phyloP scores from a whole-genome alignment of 1,140 invertebrate genomes.

The Chrysoperla carnea region DNA sequence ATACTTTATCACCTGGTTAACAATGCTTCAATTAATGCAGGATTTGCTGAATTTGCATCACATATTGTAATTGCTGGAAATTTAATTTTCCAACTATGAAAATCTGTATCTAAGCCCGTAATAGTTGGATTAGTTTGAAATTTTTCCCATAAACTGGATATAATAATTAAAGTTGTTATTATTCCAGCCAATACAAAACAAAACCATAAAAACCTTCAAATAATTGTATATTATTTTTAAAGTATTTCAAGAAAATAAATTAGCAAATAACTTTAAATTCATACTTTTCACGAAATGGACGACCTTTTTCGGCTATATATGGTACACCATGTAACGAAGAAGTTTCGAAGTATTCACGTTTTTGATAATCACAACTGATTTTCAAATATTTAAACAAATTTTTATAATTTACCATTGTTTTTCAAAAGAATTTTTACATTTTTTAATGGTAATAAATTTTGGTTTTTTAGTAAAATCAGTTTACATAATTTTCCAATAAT shows the following conservation, averaged over 20 bases:
- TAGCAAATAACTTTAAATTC: conserved; percentile 7
- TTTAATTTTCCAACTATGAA: conserved; percentile 52
- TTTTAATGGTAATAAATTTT: no score
- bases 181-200: conserved; percentile 42
- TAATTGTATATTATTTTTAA: conserved; percentile 4
- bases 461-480: no score
- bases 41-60: conserved; percentile 26
- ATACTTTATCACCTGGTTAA: conserved; percentile 11
- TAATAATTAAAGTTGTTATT: conserved; percentile 45
- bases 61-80: conserved; percentile 51
- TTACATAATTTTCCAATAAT: no score
- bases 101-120: conserved; percentile 53
- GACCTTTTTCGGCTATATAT: conserved; percentile 45
- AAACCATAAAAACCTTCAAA: conserved; percentile 53
- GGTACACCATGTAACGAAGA: conserved; percentile 51
- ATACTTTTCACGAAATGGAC: conserved; percentile 48
- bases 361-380: conserved; percentile 41
- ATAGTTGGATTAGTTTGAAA: conserved; percentile 65
- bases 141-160: conserved; percentile 54
- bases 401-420: no score
- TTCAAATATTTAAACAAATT: conserved; percentile 11
- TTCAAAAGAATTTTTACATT: no score
- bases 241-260: background rate
- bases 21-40: conserved; percentile 23
- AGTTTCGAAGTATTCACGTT: conserved; percentile 47